phyloP scores from a whole-genome alignment of 2,113 vertebrate genomes.

The Pedetes capensis region DNA sequence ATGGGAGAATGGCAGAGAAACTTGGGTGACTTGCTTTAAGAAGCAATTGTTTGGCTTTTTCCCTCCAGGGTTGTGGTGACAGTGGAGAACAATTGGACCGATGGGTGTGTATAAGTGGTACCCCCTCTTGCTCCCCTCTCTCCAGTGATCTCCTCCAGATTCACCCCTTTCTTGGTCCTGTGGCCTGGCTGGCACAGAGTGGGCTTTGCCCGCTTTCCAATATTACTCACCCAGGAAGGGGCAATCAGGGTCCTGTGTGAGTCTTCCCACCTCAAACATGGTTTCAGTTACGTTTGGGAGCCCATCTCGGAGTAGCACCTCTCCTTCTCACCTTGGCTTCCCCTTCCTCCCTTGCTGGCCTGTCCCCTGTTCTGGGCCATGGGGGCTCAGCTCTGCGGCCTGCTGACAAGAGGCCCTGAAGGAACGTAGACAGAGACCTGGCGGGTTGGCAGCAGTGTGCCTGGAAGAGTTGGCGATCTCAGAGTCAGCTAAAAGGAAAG shows the following conservation, averaged over 20 bases:
- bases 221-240: fast-evolving
- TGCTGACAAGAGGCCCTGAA: not conserved
- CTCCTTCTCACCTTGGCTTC: not conserved
- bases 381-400: not conserved
- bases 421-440: not conserved
- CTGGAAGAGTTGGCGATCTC: not conserved
- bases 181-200: not conserved
- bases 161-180: not conserved
- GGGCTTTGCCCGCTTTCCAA: not conserved
- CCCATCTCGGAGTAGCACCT: not conserved
- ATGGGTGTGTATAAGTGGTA: not conserved
- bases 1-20: not conserved
- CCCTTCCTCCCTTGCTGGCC: too few species aligned
- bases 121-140: not conserved
- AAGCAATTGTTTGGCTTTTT: not conserved
- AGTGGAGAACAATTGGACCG: not conserved
- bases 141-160: not conserved
- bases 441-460: not conserved
- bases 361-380: fast-evolving
- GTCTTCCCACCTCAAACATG: not conserved
- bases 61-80: not conserved
- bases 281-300: slow-evolving; percentile 31
- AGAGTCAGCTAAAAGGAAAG: not conserved
- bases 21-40: not conserved
- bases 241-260: not conserved